Conservation (phyloP, 2,888 invertebrate species). For the Coenonympha glycerion region DNA sequence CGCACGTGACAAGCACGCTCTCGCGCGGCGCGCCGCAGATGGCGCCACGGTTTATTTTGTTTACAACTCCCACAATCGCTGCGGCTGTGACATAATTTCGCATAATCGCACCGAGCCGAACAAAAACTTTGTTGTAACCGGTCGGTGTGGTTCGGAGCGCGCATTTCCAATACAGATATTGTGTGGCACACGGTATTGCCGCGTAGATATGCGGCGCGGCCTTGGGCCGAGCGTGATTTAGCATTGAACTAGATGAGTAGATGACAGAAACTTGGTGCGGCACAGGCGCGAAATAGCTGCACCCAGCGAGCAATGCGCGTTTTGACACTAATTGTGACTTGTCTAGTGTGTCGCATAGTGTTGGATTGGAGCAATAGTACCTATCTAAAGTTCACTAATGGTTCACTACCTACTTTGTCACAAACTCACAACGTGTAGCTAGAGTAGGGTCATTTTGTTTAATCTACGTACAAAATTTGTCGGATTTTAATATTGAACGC, state of each 20-base stretch:
- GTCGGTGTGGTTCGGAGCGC: slow-evolving; percentile 15
- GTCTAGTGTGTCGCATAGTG: neutral
- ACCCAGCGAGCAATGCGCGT: too few relatives aligned
- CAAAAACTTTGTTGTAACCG: slow-evolving; percentile 28
- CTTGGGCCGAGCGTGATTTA: slow-evolving; percentile 17
- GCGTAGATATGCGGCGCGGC: too few relatives aligned
- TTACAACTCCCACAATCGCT: slow-evolving; percentile 40
- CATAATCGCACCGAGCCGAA: slow-evolving; percentile 40
- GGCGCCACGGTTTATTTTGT: slow-evolving; percentile 46
- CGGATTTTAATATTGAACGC: too few relatives aligned
- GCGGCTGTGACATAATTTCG: slow-evolving; percentile 56
- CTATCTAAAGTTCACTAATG: too few relatives aligned
- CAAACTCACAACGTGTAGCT: too few relatives aligned
- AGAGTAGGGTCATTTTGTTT: too few relatives aligned
- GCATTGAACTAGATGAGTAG: slow-evolving; percentile 20
- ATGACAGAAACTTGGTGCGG: slow-evolving; percentile 11
- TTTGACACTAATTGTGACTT: too few relatives aligned
- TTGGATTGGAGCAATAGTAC: too few relatives aligned
- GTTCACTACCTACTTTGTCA: too few relatives aligned
- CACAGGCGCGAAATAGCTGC: slow-evolving; percentile 3
- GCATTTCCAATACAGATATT: slow-evolving; percentile 5
- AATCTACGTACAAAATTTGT: too few relatives aligned
- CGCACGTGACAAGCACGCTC: slow-evolving; percentile 25
- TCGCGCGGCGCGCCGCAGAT: slow-evolving; percentile 37
- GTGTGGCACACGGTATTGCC: too few relatives aligned